Percentiles rank a stretch among this genome's conserved stretches.
Conservation (phyloP, 2,113 vertebrate species). For the Micromys minutus region DNA sequence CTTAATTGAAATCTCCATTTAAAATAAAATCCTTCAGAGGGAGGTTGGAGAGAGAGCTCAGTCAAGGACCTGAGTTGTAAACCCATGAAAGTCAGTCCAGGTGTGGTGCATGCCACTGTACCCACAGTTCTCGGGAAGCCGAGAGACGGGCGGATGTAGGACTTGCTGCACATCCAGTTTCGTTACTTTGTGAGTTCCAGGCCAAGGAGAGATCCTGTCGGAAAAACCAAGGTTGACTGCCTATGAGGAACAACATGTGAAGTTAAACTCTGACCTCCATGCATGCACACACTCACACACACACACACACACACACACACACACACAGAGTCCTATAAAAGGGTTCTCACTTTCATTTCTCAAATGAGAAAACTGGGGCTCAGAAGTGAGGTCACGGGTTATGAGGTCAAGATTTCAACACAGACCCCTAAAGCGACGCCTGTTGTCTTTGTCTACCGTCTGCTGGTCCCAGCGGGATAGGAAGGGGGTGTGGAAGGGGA, state of each 20-base stretch:
- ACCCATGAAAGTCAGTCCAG: background rate
- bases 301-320: background rate
- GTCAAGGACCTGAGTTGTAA: background rate
- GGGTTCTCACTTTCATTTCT: background rate
- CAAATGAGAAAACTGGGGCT: constrained; percentile 26
- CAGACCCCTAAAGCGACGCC: background rate
- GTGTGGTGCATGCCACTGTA: background rate
- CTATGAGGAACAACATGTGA: too few species aligned
- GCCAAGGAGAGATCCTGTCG: background rate
- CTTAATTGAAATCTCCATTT: background rate
- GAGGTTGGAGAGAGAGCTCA: background rate
- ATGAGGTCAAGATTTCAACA: background rate
- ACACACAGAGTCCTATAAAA: background rate
- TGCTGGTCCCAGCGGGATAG: background rate
- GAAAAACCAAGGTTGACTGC: background rate
- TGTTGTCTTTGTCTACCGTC: background rate
- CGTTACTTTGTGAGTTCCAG: background rate
- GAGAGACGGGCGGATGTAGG: background rate
- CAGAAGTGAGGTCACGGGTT: background rate
- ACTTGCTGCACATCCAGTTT: background rate
- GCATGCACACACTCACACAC: background rate
- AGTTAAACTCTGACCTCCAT: background rate
- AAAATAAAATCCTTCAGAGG: background rate
- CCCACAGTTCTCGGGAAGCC: background rate
- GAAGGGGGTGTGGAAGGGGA: background rate